Evolutionary conservation across 2,113 vertebrate genomes (phyloP), one percentile per base, ranked within the genome.

Genomic region (Amblyopsis rosae): DNA sequence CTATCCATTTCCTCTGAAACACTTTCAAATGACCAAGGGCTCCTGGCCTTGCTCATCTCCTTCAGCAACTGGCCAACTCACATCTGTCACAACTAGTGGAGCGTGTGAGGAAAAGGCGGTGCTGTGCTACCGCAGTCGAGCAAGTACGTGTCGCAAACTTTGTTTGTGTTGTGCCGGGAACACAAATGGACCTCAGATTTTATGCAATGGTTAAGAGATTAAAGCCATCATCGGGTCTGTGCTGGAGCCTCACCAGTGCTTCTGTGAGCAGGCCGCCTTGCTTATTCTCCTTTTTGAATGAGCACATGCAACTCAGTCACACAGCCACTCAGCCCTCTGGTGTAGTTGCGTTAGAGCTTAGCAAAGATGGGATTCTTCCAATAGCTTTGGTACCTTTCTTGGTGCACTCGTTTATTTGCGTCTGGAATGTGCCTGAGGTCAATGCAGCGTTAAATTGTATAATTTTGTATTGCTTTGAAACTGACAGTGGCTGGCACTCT

Each of bases 221-320:
- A 58, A 69, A 69, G 19, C 72, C 64, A 49, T 19, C 5, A 55
- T 59, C 6, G 70, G 65, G 58, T 73, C 15, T 46, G 32, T 15
- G 4, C 48, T 1, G 32, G 33, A 48, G 59, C 58, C 78, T 56
- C 53, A 65, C 35, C 58, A 12, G 41, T 71, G 62, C 33, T 71
- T 62, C 71, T 58, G 53, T 55, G 47, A 64, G 75, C 69, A 85
- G 66, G 26, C 66, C 75, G 81, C 75, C 79, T 76, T 69, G 70
- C 82, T 85, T 70, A 76, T 67, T 87, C 71, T 79, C 59, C 73
- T 77, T 86, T 65, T 76, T 76, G 46, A 71, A 68, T 67, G 77
- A 84, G 48, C 57, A 60, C 3, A 67, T 11, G 66, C 47, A 0
- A 17, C 26, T 26, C 2, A 26, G 26, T 26, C 3, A 26, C 26